These are phyloP conservation scores for Burhinus bistriatus DNA, from an alignment of 2,113 vertebrate genomes.

Conservation along the genomic window DNA sequence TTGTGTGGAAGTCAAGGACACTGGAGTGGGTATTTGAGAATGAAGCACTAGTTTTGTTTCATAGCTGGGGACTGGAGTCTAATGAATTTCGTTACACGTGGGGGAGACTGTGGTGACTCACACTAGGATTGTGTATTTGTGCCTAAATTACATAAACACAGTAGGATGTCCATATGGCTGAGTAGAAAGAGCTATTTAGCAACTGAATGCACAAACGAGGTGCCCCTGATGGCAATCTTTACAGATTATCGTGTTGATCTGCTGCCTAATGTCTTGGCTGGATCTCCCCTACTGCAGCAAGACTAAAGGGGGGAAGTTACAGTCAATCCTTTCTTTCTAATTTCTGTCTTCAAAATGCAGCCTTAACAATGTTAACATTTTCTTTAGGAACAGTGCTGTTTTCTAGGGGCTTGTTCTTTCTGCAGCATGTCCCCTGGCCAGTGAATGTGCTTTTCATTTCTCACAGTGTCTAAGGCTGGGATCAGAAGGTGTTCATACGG, in stretches of 20 bases:
- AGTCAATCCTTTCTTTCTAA: neutral
- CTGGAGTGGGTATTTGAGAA: neutral
- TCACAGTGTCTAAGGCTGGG: neutral
- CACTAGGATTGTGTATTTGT: conserved; percentile 14
- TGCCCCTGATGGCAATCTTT: neutral
- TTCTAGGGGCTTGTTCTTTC: neutral
- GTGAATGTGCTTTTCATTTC: neutral
- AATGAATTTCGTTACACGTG: neutral
- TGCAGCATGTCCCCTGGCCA: neutral
- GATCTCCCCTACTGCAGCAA: neutral
- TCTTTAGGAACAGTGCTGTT: neutral
- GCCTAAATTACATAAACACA: conserved; percentile 8
- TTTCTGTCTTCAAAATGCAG: neutral
- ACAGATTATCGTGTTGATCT: neutral
- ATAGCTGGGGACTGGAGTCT: neutral
- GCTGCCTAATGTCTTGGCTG: neutral
- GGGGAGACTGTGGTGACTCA: conserved; percentile 10
- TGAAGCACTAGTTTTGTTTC: neutral
- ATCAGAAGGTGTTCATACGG: neutral
- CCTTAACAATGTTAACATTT: neutral
- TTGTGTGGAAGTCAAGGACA: neutral
- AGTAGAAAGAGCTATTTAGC: neutral
- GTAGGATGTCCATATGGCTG: neutral
- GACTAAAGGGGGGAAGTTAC: neutral
- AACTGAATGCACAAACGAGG: neutral